Evolutionary conservation across 2,113 vertebrate genomes (phyloP).

Genomic region (Athene noctua): DNA sequence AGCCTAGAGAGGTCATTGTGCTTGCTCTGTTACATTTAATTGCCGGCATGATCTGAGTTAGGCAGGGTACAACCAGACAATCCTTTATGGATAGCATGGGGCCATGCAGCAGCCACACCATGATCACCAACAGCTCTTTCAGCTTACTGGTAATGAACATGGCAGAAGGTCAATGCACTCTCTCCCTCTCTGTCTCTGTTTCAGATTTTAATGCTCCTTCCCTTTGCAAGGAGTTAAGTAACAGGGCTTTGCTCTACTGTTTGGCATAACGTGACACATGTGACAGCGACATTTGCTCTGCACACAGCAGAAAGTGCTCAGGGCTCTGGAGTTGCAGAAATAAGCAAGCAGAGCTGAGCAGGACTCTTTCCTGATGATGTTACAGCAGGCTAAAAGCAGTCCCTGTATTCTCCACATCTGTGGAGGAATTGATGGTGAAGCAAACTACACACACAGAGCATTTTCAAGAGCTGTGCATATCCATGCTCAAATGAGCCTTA

Average conservation of each 20-base stretch:
- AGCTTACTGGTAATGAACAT: not conserved
- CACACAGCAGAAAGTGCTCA: not conserved
- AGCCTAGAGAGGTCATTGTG: not conserved
- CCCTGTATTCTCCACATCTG: not conserved
- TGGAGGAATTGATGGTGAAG: not conserved
- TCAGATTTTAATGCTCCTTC: not conserved
- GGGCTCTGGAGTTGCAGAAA: not conserved
- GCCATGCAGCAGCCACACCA: rapidly evolving
- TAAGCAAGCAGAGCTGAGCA: not conserved
- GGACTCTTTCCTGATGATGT: not conserved
- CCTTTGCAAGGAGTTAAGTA: not conserved
- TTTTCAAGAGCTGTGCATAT: not conserved
- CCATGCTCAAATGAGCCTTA: not conserved
- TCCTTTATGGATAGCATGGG: not conserved
- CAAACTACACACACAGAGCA: not conserved
- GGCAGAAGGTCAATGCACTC: not conserved
- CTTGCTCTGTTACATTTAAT: not conserved
- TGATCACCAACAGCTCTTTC: not conserved
- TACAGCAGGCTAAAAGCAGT: not conserved
- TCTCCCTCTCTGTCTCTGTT: not conserved
- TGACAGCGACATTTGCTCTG: not conserved
- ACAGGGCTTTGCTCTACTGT: not conserved
- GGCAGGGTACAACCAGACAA: not conserved
- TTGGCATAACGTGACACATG: rapidly evolving
- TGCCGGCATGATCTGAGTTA: not conserved